Evolutionary conservation across 2,888 invertebrate genomes (phyloP).

Genomic region (Drosophila trichaetosa): DNA sequence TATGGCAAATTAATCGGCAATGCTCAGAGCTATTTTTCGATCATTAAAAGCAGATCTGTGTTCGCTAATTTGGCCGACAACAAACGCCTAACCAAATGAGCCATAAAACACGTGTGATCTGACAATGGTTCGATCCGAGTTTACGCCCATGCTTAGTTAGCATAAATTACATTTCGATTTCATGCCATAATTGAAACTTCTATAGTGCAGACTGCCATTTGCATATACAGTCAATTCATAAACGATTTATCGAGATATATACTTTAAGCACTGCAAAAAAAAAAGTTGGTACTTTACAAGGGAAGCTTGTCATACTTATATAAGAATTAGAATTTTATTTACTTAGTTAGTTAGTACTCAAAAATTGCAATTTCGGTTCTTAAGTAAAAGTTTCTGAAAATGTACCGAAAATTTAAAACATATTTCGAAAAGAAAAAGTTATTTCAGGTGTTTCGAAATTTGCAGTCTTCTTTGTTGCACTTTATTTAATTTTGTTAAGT

Average conservation of each 20-base stretch:
- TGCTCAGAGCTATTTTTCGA: conserved; percentile 43
- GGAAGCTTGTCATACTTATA: not conserved
- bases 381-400: not conserved
- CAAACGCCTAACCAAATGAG: conserved; percentile 37
- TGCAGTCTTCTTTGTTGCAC: no score
- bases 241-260: conserved; percentile 6
- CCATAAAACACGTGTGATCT: conserved; percentile 33
- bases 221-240: conserved; percentile 24
- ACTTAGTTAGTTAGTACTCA: not conserved
- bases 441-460: not conserved
- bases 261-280: conserved; percentile 1
- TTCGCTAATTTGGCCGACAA: conserved; percentile 52
- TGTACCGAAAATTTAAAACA: rapidly evolving
- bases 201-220: conserved; percentile 22
- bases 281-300: not conserved
- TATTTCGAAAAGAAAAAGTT: not conserved
- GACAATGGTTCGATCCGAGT: conserved; percentile 29
- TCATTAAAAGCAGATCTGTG: conserved; percentile 67
- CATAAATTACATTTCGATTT: conserved; percentile 35
- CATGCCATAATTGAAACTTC: conserved; percentile 42
- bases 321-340: not conserved
- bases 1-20: conserved; percentile 64
- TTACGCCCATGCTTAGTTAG: conserved; percentile 50
- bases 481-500: not conserved
- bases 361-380: not conserved